Conservation (phyloP, 2,888 invertebrate species). For the Thereva unica region DNA sequence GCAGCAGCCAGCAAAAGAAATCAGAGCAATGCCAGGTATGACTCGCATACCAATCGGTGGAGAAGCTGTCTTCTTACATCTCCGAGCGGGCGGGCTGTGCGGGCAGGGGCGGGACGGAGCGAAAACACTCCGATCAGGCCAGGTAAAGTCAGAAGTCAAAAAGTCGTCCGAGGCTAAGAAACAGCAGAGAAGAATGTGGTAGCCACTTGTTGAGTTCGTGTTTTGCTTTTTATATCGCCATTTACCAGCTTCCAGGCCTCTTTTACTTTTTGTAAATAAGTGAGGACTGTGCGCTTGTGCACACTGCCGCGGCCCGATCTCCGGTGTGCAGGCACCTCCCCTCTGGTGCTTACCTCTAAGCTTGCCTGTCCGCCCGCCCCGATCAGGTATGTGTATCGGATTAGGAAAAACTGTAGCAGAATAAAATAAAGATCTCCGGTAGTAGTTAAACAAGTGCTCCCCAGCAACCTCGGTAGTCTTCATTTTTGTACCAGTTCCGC, state of each 20-base stretch:
- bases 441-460: slow-evolving; percentile 35
- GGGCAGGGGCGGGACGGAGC: slow-evolving; percentile 7
- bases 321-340: slow-evolving; percentile 12
- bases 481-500: slow-evolving; percentile 28
- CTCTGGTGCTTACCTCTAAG: neutral
- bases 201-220: slow-evolving; percentile 45
- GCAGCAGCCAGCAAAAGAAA: slow-evolving; percentile 18
- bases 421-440: slow-evolving; percentile 36
- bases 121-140: slow-evolving; percentile 37
- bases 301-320: slow-evolving; percentile 8
- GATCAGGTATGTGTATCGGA: slow-evolving; percentile 21
- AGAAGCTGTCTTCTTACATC: slow-evolving; percentile 18
- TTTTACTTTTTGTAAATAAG: slow-evolving; percentile 30
- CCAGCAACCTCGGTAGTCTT: slow-evolving; percentile 29
- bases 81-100: neutral
- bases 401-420: slow-evolving; percentile 33
- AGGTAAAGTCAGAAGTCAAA: slow-evolving; percentile 46
- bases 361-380: neutral
- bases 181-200: slow-evolving; percentile 46
- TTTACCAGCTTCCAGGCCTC: slow-evolving; percentile 15
- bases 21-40: slow-evolving; percentile 30
- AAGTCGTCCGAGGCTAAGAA: slow-evolving; percentile 43
- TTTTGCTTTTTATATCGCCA: slow-evolving; percentile 41
- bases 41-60: slow-evolving; percentile 33
- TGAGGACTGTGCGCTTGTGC: slow-evolving; percentile 17